Evolutionary conservation across 2,797 vertebrate species (phyloP).

Genomic region (Lycodopsis pacificus): DNA sequence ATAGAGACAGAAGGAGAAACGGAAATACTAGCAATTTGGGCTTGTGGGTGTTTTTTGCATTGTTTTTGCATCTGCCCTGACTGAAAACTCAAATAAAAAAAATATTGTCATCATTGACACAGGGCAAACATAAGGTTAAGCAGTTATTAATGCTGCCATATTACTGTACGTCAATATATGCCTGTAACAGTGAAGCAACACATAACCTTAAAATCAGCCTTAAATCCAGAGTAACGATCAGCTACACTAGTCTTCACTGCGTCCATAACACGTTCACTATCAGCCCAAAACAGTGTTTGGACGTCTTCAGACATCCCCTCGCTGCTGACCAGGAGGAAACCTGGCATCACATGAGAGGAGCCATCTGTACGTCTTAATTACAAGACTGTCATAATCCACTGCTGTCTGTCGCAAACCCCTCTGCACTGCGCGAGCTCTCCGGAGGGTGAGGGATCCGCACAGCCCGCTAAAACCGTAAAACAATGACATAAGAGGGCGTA

Average conservation of each 20-base stretch:
- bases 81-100: background rate
- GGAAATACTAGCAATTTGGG: background rate
- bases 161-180: background rate
- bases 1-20: background rate
- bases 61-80: background rate
- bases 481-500: background rate
- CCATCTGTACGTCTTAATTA: constrained; percentile 78
- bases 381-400: constrained; percentile 76
- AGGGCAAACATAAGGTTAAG: background rate
- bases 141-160: background rate
- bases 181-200: background rate
- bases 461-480: constrained; percentile 26
- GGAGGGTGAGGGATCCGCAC: constrained; percentile 8
- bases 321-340: constrained; percentile 61
- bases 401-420: constrained; percentile 53
- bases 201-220: background rate
- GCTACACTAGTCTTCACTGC: background rate
- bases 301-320: constrained; percentile 47
- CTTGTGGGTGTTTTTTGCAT: background rate
- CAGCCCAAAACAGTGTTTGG: constrained; percentile 20
- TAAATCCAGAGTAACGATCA: background rate
- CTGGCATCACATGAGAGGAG: constrained; percentile 75
- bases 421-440: constrained; percentile 20
- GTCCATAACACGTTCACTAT: constrained; percentile 25
- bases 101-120: background rate